Base-by-base conservation (phyloP, 2,113 vertebrate species). In the Burhinus bistriatus region DNA sequence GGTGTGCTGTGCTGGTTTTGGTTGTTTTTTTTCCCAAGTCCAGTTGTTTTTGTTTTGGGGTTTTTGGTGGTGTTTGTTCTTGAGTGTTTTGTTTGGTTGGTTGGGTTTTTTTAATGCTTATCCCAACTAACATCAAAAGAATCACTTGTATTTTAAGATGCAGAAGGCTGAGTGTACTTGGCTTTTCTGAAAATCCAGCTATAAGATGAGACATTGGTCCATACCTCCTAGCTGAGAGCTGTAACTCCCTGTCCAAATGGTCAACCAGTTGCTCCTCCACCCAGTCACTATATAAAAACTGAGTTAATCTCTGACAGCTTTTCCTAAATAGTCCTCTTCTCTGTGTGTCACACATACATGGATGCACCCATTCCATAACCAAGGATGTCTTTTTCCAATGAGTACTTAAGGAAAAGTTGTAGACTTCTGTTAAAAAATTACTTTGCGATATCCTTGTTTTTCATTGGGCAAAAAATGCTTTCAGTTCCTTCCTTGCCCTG, bases 21-120 rank as follows among this genome's bases (percentile, higher is more conserved):
- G 14, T 10, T 17, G 40, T 17, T 44, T 18, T 57, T 32, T 22
- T 7, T 7, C 22, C 5, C 3, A 23, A 32, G 6, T 29, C 17
- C 3, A 27, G 3, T 38, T 65, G 9, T 0, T 40, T 75, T 55
- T 38, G 19, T 4, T 38, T 71, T 17, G 40, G 3, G 0, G 1
- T 22, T 32, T 32, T 61, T 38, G 3, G 5, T 5, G 6, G 26
- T 32, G 44, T 16, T 16, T 58, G 19, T 15, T 45, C 6, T 81
- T 54, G 27, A 6, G 10, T 22, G 16, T 6, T 4, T 18, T 23
- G 22, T 30, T 29, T 11, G 5, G 18, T 14, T 44, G 22, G 45
- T 45, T 14, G 44, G 44, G 44, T 40, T 8, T 58, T 79, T 89
- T 20, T 18, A 42, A 36, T 3, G 16, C 29, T 66, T n/a, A 19